Evolutionary conservation across 2,797 vertebrate species (phyloP), one percentile per base, ranked within the genome.

Genomic region (Manis crassicaudata): DNA sequence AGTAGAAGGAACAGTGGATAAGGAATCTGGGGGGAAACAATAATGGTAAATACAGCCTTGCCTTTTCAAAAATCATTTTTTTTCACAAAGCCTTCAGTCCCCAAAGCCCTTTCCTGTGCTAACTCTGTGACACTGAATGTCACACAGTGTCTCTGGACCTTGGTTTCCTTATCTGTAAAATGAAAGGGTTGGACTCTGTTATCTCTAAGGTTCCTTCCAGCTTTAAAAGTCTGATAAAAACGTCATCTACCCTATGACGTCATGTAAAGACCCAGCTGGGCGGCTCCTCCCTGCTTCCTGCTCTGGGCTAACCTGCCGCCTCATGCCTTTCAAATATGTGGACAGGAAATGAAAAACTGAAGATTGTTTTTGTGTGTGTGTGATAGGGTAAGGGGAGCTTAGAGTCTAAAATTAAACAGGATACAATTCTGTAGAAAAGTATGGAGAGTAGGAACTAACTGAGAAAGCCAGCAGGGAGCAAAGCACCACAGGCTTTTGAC

Each of bases 151-250:
- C 82, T 96, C 89, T 96, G 95, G 81, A 94, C 93, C 96, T 96
- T 97, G 88, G 43, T 90, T 96, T 93, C 86, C 81, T 96, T 96
- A 96, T 90, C 92, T 95, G 60, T 67, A 77, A 95, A 92, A 93
- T 77, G 46, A 54, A 29, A 62, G 40, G 76, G 14, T 77, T 94
- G 93, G 68, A 88, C 81, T 90, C 18, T 12, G 21, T 90, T 95
- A 93, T 88, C 88, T 75, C 21, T 93, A 73, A 93, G 56, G 27
- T 88, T 81, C 65, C 70, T 75, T 89, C 6, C 54, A 96, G 84
- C 84, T 92, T 95, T 76, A 46, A 87, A 88, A 77, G 65, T 76
- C 70, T 96, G 72, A 87, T 94, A 94, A 85, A 70, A 85, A 72
- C 14, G 90, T 82, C 82, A 87, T 76, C 81, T 95, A 72, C 23